Evolutionary conservation across 2,797 vertebrate genomes (phyloP), one percentile per base, ranked within the genome.

Genomic region (Macroramphosus scolopax): DNA sequence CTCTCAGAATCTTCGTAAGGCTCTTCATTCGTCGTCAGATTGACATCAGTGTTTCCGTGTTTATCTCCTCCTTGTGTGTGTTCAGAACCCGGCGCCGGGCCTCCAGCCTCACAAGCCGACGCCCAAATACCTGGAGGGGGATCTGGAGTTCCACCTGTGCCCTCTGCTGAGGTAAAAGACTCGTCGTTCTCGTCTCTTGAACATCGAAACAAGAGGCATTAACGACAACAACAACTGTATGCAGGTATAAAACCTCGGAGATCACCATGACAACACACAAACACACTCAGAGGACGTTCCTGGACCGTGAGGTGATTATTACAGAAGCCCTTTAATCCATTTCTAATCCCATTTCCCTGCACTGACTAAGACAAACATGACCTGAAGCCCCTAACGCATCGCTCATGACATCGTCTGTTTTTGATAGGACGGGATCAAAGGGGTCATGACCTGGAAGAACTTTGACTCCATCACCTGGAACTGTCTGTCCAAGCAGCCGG

Each of bases 31-130:
- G n/a, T n/a, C n/a, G n/a, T n/a, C n/a, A n/a, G n/a, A n/a, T n/a
- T n/a, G n/a, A n/a, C n/a, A n/a, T n/a, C n/a, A n/a, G n/a, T 18
- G 3, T 0, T 45, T 9, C n/a, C 0, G 2, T 43, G 17, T 37
- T 43, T 41, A 3, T 51, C 2, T 47, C 6, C 8, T 43, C 8
- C 6, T 38, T 8, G 31, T 69, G 16, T 46, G 25, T 63, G n/a
- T 77, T 51, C 64, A 97, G 96, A 95, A 97, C 49, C 94, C 95
- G 9, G 77, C 60, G 61, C 95, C 95, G 1, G 92, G 92, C 34
- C 63, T 97, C 32, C 73, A 89, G 72, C 62, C 88, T 1, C 81
- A 88, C 80, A 92, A 85, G 78, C 68, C 28, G 0, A 83, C 84
- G 18, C 87, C 93, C 4, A 68, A 86, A 55, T 97, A 95, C 15